A percentile compares a stretch with the other conserved stretches of the same genome.
These are phyloP conservation scores for Ellobium chinense DNA, from an alignment of 2,888 invertebrate genomes.

Conservation along the genomic window DNA sequence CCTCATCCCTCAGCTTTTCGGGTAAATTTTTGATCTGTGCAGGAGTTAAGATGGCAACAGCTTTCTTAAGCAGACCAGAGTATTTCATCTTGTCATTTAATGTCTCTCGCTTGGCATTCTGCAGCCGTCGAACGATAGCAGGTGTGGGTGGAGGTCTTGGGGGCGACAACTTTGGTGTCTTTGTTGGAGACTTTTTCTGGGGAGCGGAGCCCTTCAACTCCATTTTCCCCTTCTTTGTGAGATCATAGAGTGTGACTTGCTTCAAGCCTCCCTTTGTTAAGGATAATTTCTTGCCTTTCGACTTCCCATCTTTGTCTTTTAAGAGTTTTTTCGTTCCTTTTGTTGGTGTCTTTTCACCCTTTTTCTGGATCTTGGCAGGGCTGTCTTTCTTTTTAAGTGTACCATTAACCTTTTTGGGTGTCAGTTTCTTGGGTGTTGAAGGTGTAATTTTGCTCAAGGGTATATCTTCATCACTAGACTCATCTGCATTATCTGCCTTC, in stretches of 20 bases:
- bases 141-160: conserved; percentile 66
- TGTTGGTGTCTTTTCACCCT: conserved; percentile 26
- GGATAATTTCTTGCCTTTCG: conserved; percentile 41
- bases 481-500: conserved; percentile 5
- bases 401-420: conserved; percentile 23
- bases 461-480: conserved; percentile 43
- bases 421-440: conserved; percentile 40
- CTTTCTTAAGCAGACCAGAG: conserved; percentile 60
- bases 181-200: conserved; percentile 42
- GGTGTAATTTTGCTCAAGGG: conserved; percentile 48
- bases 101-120: conserved; percentile 23
- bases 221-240: conserved; percentile 40
- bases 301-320: conserved; percentile 53
- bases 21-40: conserved; percentile 70
- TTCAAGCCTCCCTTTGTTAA: conserved; percentile 55
- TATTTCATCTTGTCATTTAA: conserved; percentile 54
- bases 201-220: conserved; percentile 23
- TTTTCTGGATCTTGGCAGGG: conserved; percentile 39
- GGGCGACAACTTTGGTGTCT: conserved; percentile 51
- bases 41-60: conserved; percentile 66
- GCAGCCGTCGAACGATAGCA: conserved; percentile 56
- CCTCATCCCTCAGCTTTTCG: conserved; percentile 65
- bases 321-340: conserved; percentile 52
- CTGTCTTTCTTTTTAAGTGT: conserved; percentile 18
- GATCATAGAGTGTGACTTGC: conserved; percentile 43